A percentile compares a stretch with the other conserved stretches of the same genome.
Conservation (phyloP, 2,113 vertebrate genomes). For the Anseranas semipalmata region DNA sequence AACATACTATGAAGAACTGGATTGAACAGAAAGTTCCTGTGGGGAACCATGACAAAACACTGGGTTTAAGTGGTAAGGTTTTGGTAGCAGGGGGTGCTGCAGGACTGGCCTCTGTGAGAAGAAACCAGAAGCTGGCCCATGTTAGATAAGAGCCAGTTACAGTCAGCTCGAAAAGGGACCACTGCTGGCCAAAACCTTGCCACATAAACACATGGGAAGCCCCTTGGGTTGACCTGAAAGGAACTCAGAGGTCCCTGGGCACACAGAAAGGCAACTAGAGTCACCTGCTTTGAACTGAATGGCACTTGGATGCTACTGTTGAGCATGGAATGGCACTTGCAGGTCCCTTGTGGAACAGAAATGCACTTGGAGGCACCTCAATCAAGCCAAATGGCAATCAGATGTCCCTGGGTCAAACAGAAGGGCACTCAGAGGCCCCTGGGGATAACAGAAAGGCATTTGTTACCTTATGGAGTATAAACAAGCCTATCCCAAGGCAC, state of each 20-base stretch:
- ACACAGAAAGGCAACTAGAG: not conserved
- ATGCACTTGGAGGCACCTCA: not conserved
- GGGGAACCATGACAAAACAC: too few species aligned
- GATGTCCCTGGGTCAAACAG: not conserved
- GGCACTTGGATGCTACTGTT: not conserved
- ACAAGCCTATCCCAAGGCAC: not conserved
- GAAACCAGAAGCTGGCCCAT: too few species aligned
- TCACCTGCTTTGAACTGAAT: not conserved
- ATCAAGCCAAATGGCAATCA: not conserved
- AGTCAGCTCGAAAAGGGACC: too few species aligned
- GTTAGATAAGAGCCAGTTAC: too few species aligned
- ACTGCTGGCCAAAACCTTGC: too few species aligned
- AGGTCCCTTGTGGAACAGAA: not conserved
- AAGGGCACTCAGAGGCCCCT: not conserved
- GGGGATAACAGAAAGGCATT: not conserved
- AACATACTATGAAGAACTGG: too few species aligned
- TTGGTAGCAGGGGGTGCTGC: too few species aligned
- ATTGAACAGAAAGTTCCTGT: too few species aligned
- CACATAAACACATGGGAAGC: too few species aligned
- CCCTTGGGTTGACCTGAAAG: too few species aligned
- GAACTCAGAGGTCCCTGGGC: not conserved
- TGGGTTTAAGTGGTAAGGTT: too few species aligned
- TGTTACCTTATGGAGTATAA: not conserved
- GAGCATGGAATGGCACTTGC: not conserved
- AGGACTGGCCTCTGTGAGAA: too few species aligned